Conservation (phyloP, 2,888 invertebrate genomes). For the Liopterus haemorrhoidalis region DNA sequence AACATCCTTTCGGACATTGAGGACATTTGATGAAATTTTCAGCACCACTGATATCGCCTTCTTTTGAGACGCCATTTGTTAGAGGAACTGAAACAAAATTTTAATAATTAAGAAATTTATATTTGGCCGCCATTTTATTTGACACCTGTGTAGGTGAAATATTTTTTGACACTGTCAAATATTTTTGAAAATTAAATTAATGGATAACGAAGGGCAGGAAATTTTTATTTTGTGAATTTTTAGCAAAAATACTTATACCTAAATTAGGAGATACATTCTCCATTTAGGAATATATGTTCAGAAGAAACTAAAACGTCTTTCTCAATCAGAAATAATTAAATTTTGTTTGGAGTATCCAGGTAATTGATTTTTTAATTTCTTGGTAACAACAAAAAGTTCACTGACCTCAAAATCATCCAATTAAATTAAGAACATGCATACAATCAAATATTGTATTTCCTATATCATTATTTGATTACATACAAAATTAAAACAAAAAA, state of each 20-base stretch:
- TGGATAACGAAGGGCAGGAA: no score
- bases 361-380: constrained; percentile 10
- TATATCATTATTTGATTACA: no score
- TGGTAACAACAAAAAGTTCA: not conserved
- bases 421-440: no score
- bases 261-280: constrained; percentile 11
- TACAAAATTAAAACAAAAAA: no score
- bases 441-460: no score
- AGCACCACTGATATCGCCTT: constrained; percentile 37
- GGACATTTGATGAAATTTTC: constrained; percentile 50
- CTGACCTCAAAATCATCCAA: no score
- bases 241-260: constrained; percentile 9
- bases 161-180: no score
- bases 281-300: no score
- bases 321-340: no score
- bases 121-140: not conserved
- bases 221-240: not conserved
- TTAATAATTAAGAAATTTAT: constrained; percentile 3
- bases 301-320: no score
- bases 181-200: no score
- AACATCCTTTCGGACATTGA: constrained; percentile 48
- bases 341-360: constrained; percentile 17
- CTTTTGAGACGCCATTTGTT: constrained; percentile 39
- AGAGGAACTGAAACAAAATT: constrained; percentile 49
- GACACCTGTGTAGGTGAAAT: not conserved